Evolutionary conservation across 2,888 invertebrate species (phyloP), one percentile per base, ranked within the genome.

Genomic region (Amphipyra berbera): DNA sequence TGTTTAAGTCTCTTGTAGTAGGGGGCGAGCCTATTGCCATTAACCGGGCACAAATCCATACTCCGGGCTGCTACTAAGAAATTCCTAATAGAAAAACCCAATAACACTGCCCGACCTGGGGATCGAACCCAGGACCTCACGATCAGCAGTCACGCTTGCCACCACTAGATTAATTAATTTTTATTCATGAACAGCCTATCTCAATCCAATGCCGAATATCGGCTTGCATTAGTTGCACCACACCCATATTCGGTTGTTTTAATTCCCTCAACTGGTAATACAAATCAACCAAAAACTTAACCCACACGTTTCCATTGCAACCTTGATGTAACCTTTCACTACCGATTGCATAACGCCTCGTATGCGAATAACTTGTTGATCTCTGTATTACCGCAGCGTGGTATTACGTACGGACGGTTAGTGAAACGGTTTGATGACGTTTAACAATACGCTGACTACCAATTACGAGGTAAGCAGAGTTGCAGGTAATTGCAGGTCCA

Each of bases 281-380:
- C 40, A 13, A 33, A 61, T 55, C 12, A 47, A n/a, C 30, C 48
- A 49, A 61, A 67, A 50, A 47, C 48, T 21, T 58, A 14, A 30
- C 21, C 45, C 35, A 63, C 50, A 52, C 48, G 14, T 12, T 61
- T 66, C 37, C 45, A 57, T 40, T 21, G 47, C 42, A 65, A 76
- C 85, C 84, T 84, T 82, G 82, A n/a, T 15, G 49, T 79, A 81
- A 82, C 82, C 86, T 84, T 79, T 85, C 83, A 78, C 81, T 79
- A 2, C 0, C 6, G 33, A 12, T 68, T 69, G 62, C 69, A 38
- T 68, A 69, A 69, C 61, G 2, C 9, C 55, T 61, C 55, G 53
- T 35, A 48, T 55, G 61, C 55, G 53, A 47, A 52, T 63, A 59
- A 63, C 65, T 61, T 76, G 61, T 70, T 64, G 54, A 65, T 70